Evolutionary conservation across 2,113 vertebrate species (phyloP).

Genomic region (Bagarius yarrelli): DNA sequence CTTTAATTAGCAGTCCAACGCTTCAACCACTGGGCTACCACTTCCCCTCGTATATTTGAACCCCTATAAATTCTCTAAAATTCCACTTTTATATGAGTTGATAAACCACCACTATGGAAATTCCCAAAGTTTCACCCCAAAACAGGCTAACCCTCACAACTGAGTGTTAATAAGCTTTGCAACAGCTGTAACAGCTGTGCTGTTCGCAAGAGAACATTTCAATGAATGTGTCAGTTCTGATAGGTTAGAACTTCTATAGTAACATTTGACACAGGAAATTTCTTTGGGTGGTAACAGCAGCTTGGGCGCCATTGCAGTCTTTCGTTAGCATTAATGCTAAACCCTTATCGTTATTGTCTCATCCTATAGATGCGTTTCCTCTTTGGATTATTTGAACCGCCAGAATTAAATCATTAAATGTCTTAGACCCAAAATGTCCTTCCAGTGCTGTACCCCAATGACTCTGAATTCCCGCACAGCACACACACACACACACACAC

Average conservation of each 20-base stretch:
- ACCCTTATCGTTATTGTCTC: neutral
- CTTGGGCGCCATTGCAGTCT: neutral
- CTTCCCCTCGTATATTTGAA: too few species aligned
- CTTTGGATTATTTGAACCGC: neutral
- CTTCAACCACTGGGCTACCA: too few species aligned
- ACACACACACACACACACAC: slow-evolving; percentile 36
- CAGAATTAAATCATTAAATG: neutral
- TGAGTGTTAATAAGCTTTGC: too few species aligned
- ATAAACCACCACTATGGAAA: too few species aligned
- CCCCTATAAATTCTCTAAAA: too few species aligned
- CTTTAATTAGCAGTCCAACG: too few species aligned
- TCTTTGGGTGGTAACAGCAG: neutral
- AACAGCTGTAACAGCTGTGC: neutral
- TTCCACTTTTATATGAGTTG: too few species aligned
- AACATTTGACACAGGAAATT: neutral
- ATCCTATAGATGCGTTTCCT: neutral
- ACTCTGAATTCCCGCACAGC: slow-evolving; percentile 32
- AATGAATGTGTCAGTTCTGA: neutral
- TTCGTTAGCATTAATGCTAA: neutral
- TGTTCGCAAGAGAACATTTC: neutral
- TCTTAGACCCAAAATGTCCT: neutral
- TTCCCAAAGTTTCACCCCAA: too few species aligned
- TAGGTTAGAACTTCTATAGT: neutral
- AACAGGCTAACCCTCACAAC: too few species aligned
- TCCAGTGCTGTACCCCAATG: slow-evolving; percentile 13